These are phyloP conservation scores for Polymixis flavicincta DNA, from an alignment of 2,888 invertebrate species.

Conservation along the genomic window DNA sequence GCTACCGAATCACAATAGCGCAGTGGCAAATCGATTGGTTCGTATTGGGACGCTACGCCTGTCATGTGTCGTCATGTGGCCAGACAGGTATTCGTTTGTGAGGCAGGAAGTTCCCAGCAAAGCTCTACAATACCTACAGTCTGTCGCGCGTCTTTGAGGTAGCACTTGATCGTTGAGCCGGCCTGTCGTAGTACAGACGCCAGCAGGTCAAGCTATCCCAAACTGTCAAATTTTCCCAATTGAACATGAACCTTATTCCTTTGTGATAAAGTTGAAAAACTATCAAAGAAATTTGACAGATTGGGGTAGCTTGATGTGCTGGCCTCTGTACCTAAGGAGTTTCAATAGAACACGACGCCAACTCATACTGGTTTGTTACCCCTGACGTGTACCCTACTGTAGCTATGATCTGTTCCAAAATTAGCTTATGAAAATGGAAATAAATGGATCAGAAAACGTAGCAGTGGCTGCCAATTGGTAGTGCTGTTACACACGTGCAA, in stretches of 20 bases:
- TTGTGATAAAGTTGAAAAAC: too few relatives aligned
- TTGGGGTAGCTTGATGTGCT: too few relatives aligned
- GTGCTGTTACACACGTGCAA: too few relatives aligned
- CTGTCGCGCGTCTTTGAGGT: not conserved
- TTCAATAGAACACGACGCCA: not conserved
- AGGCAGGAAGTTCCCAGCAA: not conserved
- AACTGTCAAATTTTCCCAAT: too few relatives aligned
- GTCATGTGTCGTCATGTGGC: not conserved
- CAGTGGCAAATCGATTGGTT: not conserved
- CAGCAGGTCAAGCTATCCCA: too few relatives aligned
- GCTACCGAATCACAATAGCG: not conserved
- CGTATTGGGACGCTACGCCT: not conserved
- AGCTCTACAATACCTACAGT: not conserved
- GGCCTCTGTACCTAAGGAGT: not conserved
- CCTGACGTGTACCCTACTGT: too few relatives aligned
- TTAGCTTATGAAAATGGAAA: too few relatives aligned
- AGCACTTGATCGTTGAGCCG: not conserved
- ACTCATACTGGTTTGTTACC: not conserved
- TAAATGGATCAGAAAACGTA: too few relatives aligned
- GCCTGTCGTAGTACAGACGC: not conserved
- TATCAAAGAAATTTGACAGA: too few relatives aligned
- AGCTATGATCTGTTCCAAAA: too few relatives aligned
- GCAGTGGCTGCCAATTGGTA: too few relatives aligned
- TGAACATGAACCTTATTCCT: too few relatives aligned
- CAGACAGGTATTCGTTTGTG: not conserved